Evolutionary conservation across 1,140 invertebrate species (phyloP).

Genomic region (Vollenhovia emeryi): DNA sequence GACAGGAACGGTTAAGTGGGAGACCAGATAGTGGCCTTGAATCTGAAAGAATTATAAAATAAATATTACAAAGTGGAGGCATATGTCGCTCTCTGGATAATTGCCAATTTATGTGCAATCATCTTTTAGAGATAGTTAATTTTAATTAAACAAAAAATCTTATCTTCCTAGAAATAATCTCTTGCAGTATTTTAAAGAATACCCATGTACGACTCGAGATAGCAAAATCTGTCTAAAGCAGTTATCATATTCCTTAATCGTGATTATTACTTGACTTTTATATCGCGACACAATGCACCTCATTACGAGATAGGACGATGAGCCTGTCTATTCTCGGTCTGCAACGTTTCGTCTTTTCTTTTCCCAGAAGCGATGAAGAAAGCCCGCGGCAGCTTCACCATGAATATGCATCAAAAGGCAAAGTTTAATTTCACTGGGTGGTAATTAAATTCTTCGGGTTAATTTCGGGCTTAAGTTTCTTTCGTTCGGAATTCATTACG

Average conservation of each 20-base stretch:
- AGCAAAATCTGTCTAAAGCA: neutral
- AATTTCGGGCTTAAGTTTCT: constrained; percentile 57
- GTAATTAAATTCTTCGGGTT: constrained; percentile 66
- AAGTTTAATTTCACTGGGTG: constrained; percentile 64
- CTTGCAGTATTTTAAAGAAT: neutral
- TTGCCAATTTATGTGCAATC: neutral
- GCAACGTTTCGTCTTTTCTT: neutral
- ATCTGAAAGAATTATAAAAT: neutral
- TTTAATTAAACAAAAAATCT: neutral
- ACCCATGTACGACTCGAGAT: neutral
- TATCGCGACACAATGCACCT: constrained; percentile 39
- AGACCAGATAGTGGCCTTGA: constrained; percentile 15
- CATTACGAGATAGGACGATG: constrained; percentile 19
- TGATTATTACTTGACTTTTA: constrained; percentile 33
- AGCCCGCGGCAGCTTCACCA: constrained; percentile 8
- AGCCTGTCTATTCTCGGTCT: neutral
- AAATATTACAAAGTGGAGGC: neutral
- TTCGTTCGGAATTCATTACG: constrained; percentile 41
- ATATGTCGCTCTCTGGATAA: neutral
- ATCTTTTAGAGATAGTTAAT: neutral
- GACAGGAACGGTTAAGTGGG: constrained; percentile 16
- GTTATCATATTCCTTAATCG: constrained; percentile 37
- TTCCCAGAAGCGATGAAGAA: constrained; percentile 3
- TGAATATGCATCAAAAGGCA: constrained; percentile 65
- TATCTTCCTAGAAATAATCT: neutral